Base-by-base conservation (phyloP, 2,797 vertebrate genomes). In the Gastrophryne carolinensis region DNA sequence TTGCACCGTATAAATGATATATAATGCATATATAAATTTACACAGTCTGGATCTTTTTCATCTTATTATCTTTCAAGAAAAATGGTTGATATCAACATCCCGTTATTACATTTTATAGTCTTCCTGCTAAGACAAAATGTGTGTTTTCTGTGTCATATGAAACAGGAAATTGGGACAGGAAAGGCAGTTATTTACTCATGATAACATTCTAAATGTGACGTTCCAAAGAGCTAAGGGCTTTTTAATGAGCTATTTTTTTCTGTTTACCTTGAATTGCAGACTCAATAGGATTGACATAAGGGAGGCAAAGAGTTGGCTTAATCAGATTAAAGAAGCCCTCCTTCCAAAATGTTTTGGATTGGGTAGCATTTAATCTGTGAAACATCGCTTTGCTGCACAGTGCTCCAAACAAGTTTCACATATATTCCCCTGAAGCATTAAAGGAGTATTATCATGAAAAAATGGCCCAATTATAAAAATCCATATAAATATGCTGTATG, bases 51-150 rank as follows among this genome's bases (percentile, higher is more conserved):
- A 30, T 54, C 34, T 41, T 27, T 47, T 47, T 10, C 13, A 61
- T n/a, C 54, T 75, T 21, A 54, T 71, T 61, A 23, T 26, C 41
- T 58, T 66, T 67, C 32, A 60, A 50, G 26, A 57, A 35, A 7
- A 5, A 27, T 29, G 21, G 23, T 15, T 61, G 19, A 37, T 67
- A 61, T 35, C 54, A 52, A 26, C n/a, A 41, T 53, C 41, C 24
- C 52, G 41, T 67, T 69, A 69, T 69, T 41, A 41, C 11, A 47
- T 47, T 47, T 47, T 47, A 47, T 47, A 30, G 66, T 69, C 66
- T 69, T 69, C 52, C 26, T 69, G 39, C 35, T 29, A 44, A 57
- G 24, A 54, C 4, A 61, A 35, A 34, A 4, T 32, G 11, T 47
- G 53, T 15, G 9, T 50, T 41, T 49, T 50, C 27, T 35, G 19